Percentiles rank a stretch among this genome's conserved stretches.
Evolutionary conservation across 1,140 invertebrate species (phyloP).

Genomic region (Meloidogyne hapla): DNA sequence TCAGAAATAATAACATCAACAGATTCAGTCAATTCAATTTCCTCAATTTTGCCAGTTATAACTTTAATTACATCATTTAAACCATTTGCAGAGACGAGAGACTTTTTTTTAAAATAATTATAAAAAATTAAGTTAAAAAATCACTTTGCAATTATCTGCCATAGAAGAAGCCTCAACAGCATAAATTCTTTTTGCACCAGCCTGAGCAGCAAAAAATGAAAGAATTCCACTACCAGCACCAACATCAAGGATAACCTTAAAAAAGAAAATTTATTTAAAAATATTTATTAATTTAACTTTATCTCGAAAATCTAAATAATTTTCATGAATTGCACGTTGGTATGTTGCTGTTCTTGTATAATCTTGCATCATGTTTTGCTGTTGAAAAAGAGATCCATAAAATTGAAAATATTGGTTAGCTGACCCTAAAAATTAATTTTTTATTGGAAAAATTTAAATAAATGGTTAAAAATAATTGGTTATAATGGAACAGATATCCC

Average conservation of each 20-base stretch:
- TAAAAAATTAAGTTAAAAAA: constrained; percentile 26
- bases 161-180: constrained; percentile 97
- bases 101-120: constrained; percentile 65
- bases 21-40: constrained; percentile 87
- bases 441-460: not conserved
- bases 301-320: constrained; percentile 83
- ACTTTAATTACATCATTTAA: constrained; percentile 82
- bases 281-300: constrained; percentile 64
- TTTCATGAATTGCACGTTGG: constrained; percentile 90
- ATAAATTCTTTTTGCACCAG: constrained; percentile 92
- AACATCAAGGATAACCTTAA: constrained; percentile 84
- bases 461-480: too few species aligned
- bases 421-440: constrained; percentile 25
- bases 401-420: constrained; percentile 69
- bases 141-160: constrained; percentile 88
- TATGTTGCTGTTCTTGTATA: constrained; percentile 97
- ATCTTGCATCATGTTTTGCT: constrained; percentile 99
- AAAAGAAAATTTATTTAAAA: constrained; percentile 15
- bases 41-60: constrained; percentile 96
- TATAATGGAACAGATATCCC: too few species aligned
- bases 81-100: constrained; percentile 84
- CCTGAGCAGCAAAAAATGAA: constrained; percentile 96
- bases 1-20: constrained; percentile 95
- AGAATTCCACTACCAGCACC: constrained; percentile 94
- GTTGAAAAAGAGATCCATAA: constrained; percentile 96